Percentiles rank a stretch among this genome's conserved stretches.
Conservation (phyloP, 1,140 invertebrate genomes). For the Caerostris extrusa region DNA sequence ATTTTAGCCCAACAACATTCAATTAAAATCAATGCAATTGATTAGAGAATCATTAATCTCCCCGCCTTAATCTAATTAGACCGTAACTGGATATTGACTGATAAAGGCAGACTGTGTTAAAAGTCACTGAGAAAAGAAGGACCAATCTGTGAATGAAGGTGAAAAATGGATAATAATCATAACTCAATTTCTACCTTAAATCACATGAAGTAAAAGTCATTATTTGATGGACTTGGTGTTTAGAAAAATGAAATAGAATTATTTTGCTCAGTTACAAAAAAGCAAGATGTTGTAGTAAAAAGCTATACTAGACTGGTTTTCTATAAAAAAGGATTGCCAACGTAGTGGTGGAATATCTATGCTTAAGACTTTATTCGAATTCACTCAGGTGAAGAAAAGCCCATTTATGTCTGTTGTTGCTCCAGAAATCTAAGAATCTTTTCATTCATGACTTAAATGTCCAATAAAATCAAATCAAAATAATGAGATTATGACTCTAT, state of each 20-base stretch:
- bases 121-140: neutral
- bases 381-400: slow-evolving; percentile 39
- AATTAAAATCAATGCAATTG: neutral
- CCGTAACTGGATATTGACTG: neutral
- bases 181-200: slow-evolving; percentile 21
- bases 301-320: neutral
- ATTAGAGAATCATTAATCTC: neutral
- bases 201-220: slow-evolving; percentile 4
- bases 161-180: neutral
- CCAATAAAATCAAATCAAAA: no score
- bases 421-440: no score
- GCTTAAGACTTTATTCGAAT: slow-evolving; percentile 23
- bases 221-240: neutral
- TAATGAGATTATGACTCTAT: no score
- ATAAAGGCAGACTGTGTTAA: neutral
- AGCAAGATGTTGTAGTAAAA: neutral
- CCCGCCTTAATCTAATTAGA: neutral
- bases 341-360: slow-evolving; percentile 15
- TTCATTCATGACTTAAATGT: no score
- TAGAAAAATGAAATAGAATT: neutral
- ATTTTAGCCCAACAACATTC: neutral
- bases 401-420: neutral
- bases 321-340: neutral
- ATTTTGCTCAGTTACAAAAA: no score
- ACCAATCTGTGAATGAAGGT: neutral